Base-by-base conservation (phyloP, 2,113 vertebrate species). In the Herpetotheres cachinnans region DNA sequence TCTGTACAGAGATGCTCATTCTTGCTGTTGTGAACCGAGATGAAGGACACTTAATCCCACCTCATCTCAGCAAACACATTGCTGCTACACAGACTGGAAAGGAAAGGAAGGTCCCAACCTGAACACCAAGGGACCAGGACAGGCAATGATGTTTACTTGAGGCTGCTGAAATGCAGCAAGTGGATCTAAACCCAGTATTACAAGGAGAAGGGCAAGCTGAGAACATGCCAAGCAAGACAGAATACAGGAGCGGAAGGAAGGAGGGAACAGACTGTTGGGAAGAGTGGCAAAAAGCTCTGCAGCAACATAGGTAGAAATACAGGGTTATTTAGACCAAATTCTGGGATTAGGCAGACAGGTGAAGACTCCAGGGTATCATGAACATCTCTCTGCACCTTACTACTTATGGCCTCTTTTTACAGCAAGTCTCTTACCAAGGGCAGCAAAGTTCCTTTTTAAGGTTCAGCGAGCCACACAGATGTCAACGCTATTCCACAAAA, bases 151-250 rank as follows among this genome's bases (percentile, higher is more conserved):
- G 26, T 32, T 71, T 79, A 59, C 59, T 40, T 1, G 2, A 86
- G 18, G 50, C 46, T 91, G 55, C 21, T 0, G 6, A 77, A 77
- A 81, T 34, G 13, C 40, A 80, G n/a, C 0, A 0, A 63, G 59
- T 18, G 22, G 50, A 59, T 67, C 22, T 26, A 82, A 89, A 50
- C 5, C 27, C 20, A 81, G 32, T 1, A 46, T 32, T 55, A n/a
- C 29, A 89, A 91, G 65, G 18, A 83, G 25, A 89, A 83, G 36
- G 27, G 25, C 27, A 62, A 89, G 46, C 26, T 34, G 38, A 80
- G 72, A 66, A 38, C 0, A 1, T 17, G n/a, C 32, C n/a, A 79
- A 19, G 4, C 0, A 1, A 82, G 70, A 72, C 7, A n/a, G 42
- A 62, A 61, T 14, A 19, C n/a, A 71, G 32, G 15, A 67, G 65